Conservation (phyloP, 2,113 vertebrate species). For the Oreocharis arfaki region DNA sequence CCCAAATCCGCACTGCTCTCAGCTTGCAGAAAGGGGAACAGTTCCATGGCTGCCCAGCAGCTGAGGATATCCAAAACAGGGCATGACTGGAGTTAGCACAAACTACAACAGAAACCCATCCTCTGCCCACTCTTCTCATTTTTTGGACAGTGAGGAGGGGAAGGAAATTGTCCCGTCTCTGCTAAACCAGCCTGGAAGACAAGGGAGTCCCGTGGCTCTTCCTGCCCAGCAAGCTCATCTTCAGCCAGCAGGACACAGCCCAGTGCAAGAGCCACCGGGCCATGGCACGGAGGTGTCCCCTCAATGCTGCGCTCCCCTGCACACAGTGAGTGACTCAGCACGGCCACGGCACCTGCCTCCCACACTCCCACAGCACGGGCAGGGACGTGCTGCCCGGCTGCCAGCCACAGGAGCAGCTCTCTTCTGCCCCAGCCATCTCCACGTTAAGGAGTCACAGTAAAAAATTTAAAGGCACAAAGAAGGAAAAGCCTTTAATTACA, state of each 20-base stretch:
- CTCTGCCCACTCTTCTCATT: not conserved
- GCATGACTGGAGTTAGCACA: not conserved
- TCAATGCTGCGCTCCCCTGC: not conserved
- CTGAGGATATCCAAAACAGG: not conserved
- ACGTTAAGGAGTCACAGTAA: too few relatives aligned
- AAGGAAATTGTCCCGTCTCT: not conserved
- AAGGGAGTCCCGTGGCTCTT: not conserved
- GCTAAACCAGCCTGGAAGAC: not conserved
- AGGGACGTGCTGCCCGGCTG: not conserved
- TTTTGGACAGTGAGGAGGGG: not conserved
- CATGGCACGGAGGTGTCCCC: not conserved
- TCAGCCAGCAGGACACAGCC: not conserved
- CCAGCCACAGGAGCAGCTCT: not conserved
- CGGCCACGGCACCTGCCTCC: not conserved
- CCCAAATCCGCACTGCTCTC: not conserved
- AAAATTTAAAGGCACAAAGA: not conserved
- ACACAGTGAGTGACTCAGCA: not conserved
- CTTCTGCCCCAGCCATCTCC: fast-evolving
- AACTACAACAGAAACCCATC: not conserved
- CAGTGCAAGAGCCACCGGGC: not conserved
- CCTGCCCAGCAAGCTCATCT: not conserved
- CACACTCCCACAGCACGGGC: not conserved
- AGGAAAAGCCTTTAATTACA: not conserved
- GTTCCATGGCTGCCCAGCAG: not conserved
- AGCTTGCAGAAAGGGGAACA: not conserved